Conservation (phyloP, 2,888 invertebrate genomes). For the Leucoptera coffeella region DNA sequence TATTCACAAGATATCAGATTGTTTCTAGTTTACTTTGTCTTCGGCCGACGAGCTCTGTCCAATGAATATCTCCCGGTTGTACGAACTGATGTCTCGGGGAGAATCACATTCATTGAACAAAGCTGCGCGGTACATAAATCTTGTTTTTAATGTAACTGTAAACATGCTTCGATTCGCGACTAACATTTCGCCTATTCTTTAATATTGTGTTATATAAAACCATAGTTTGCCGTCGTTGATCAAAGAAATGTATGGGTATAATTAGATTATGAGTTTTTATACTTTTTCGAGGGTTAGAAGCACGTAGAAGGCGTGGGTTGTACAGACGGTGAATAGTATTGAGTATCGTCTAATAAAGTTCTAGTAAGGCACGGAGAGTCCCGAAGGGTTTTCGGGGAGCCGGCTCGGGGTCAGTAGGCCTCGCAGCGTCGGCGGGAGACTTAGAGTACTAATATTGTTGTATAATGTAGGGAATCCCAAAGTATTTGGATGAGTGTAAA, state of each 20-base stretch:
- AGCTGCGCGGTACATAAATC: too few relatives aligned
- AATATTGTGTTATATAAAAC: slow-evolving; percentile 45
- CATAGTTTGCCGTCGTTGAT: slow-evolving; percentile 49
- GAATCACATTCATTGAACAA: too few relatives aligned
- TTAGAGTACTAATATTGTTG: slow-evolving; percentile 46
- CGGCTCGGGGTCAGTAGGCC: too few relatives aligned
- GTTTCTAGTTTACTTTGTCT: too few relatives aligned
- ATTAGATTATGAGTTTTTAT: slow-evolving; percentile 47
- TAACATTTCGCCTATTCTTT: slow-evolving; percentile 29
- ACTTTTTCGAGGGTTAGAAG: slow-evolving; percentile 28
- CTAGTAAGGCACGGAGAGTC: too few relatives aligned
- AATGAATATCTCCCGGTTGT: too few relatives aligned
- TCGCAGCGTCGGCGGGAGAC: slow-evolving; percentile 42
- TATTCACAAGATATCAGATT: too few relatives aligned
- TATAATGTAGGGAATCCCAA: slow-evolving; percentile 15
- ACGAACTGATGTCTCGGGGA: too few relatives aligned
- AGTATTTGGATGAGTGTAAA: slow-evolving; percentile 26
- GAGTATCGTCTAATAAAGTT: slow-evolving; percentile 40
- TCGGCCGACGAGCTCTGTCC: too few relatives aligned
- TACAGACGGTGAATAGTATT: slow-evolving; percentile 44
- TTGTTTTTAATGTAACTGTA: too few relatives aligned
- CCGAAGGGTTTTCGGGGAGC: not conserved
- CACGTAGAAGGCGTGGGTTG: slow-evolving; percentile 19
- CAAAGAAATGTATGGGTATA: slow-evolving; percentile 34
- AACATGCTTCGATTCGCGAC: too few relatives aligned